Evolutionary conservation across 1,140 invertebrate genomes (phyloP), one percentile per base, ranked within the genome.

Genomic region (Caenorhabditis brenneri): DNA sequence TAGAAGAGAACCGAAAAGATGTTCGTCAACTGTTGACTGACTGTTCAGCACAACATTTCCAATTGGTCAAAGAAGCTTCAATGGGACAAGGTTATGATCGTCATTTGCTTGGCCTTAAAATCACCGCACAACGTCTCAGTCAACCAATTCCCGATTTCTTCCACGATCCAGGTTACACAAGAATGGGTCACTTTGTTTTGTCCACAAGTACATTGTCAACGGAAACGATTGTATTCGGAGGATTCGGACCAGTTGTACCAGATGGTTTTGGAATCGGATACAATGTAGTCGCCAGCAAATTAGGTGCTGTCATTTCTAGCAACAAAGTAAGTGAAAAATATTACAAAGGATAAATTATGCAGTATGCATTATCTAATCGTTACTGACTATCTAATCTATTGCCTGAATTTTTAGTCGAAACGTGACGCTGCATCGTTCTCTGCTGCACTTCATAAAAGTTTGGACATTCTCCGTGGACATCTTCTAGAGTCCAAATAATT

Each of bases 31-130:
- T 95, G 88, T 93, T 99, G 80, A 91, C 93, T n/a, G 93, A 95
- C 55, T 97, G 96, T 91, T 97, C 96, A 15, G 93, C 93, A 53
- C 92, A 93, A 49, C 97, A 99, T 91, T 93, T 93, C 1, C 91
- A 94, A 84, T 91, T 99, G 10, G 95, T 95, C 0, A 98, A 96
- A 91, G 94, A 98, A 89, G 96, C 96, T 22, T 95, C 96, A 0
- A 97, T 98, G 95, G 97, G 94, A 0, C 95, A 98, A 92, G 97
- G 97, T 3, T 99, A 98, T 91, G 97, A 99, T 92, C 92, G 97
- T 33, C 97, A 99, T 92, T 91, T 99, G 79, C 98, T 97, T 91
- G 95, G 94, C 0, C 90, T 99, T 49, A 94, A 93, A 88, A 93
- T 93, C 82, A 86, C 93, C 24, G 94, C 94, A 0, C 93, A 95